Evolutionary conservation across 1,140 invertebrate genomes (phyloP).

Genomic region (Leptestheria dahalacensis): DNA sequence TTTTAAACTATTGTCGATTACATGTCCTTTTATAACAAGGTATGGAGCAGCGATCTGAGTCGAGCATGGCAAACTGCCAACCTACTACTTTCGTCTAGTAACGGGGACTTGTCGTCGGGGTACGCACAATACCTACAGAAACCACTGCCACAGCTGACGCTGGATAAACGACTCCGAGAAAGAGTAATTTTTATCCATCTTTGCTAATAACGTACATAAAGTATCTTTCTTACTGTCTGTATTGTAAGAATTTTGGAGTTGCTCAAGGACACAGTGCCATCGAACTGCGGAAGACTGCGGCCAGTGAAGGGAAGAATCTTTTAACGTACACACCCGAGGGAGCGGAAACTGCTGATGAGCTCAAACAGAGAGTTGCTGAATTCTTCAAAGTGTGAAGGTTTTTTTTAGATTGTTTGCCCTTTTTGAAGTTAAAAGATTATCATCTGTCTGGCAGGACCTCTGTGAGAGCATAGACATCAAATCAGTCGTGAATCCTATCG

Average conservation of each 20-base stretch:
- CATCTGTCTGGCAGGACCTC: not conserved
- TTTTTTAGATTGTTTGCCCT: not conserved
- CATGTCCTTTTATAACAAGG: not conserved
- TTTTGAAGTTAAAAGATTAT: not conserved
- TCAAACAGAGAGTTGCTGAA: not conserved
- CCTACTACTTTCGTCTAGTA: not conserved
- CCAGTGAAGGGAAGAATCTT: not conserved
- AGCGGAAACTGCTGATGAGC: constrained; percentile 2
- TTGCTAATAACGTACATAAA: not conserved
- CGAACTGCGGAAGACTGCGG: constrained; percentile 1
- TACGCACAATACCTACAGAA: not conserved
- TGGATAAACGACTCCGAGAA: constrained; percentile 1
- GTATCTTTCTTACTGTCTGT: not conserved
- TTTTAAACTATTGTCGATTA: not conserved
- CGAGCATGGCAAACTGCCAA: constrained; percentile 7
- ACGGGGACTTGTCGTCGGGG: not conserved
- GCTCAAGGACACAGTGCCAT: not conserved
- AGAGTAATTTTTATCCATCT: constrained; percentile 2
- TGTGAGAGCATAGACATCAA: not conserved
- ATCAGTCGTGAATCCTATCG: not conserved
- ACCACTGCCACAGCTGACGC: not conserved
- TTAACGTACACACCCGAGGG: not conserved
- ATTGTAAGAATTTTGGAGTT: not conserved
- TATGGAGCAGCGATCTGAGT: constrained; percentile 13
- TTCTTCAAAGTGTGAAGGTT: not conserved